phyloP scores from a whole-genome alignment of 2,797 vertebrate genomes.

The Chrysocyon brachyurus region DNA sequence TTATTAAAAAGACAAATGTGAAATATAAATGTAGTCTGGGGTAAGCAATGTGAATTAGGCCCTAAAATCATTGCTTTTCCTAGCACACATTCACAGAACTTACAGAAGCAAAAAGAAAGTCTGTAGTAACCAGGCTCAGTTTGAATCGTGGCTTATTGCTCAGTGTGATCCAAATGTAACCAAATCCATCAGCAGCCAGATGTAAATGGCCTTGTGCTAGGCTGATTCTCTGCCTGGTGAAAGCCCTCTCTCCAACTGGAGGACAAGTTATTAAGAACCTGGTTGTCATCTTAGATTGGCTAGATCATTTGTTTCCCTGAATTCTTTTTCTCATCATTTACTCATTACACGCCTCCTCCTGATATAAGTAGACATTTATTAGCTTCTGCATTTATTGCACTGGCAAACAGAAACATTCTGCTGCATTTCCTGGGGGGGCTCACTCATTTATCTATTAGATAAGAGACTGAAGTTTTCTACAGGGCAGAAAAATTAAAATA shows the following conservation, averaged over 20 bases:
- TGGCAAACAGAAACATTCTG: constrained; percentile 86
- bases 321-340: constrained; percentile 90
- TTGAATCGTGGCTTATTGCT: constrained; percentile 42
- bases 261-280: constrained; percentile 88
- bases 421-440: constrained; percentile 88
- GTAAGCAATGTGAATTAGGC: constrained; percentile 49
- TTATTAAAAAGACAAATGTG: constrained; percentile 32
- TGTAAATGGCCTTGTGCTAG: not conserved
- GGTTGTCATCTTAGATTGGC: constrained; percentile 86
- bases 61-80: constrained; percentile 13
- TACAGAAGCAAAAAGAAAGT: not conserved
- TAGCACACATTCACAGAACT: not conserved
- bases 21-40: constrained; percentile 38
- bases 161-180: constrained; percentile 47
- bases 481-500: constrained; percentile 89
- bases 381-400: constrained; percentile 87
- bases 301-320: constrained; percentile 88
- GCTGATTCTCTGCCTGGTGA: constrained; percentile 48
- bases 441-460: constrained; percentile 87
- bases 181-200: constrained; percentile 67
- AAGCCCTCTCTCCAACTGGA: constrained; percentile 73
- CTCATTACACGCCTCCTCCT: constrained; percentile 89
- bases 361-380: constrained; percentile 89
- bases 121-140: not conserved
- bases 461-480: constrained; percentile 86